These are phyloP conservation scores for Tragulus kanchil DNA, from an alignment of 2,113 vertebrate species.

Conservation along the genomic window DNA sequence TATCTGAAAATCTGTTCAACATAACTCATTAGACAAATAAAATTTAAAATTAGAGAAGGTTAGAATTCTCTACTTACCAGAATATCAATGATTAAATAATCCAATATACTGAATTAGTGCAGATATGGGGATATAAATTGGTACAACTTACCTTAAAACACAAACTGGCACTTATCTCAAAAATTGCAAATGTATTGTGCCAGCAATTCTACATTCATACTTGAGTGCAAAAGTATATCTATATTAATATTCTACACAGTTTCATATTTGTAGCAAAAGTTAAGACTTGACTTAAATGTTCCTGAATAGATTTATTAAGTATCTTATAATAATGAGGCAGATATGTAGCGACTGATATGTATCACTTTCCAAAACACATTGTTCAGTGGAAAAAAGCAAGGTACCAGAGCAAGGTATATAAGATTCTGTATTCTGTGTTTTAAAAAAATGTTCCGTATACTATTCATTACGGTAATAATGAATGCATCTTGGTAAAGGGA, in stretches of 20 bases:
- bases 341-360: background rate
- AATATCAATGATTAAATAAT: conserved; percentile 27
- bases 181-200: conserved; percentile 24
- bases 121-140: background rate
- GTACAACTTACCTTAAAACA: conserved; percentile 36
- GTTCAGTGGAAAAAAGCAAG: conserved; percentile 48
- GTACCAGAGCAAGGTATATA: background rate
- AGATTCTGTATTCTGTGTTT: background rate
- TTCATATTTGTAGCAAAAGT: conserved; percentile 67
- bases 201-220: conserved; percentile 7
- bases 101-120: background rate
- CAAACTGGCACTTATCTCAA: conserved; percentile 7
- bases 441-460: background rate
- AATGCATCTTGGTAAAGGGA: background rate
- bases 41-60: conserved; percentile 62
- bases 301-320: conserved; percentile 49
- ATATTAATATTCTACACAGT: conserved; percentile 56
- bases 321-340: conserved; percentile 45
- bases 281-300: conserved; percentile 44
- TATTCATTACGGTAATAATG: background rate
- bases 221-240: conserved; percentile 64
- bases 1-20: conserved; percentile 38
- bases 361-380: conserved; percentile 38
- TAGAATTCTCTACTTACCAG: conserved; percentile 35
- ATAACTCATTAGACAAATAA: conserved; percentile 38